These are phyloP conservation scores for Gymnothorax reevesii DNA, from an alignment of 2,797 vertebrate species.

Conservation along the genomic window DNA sequence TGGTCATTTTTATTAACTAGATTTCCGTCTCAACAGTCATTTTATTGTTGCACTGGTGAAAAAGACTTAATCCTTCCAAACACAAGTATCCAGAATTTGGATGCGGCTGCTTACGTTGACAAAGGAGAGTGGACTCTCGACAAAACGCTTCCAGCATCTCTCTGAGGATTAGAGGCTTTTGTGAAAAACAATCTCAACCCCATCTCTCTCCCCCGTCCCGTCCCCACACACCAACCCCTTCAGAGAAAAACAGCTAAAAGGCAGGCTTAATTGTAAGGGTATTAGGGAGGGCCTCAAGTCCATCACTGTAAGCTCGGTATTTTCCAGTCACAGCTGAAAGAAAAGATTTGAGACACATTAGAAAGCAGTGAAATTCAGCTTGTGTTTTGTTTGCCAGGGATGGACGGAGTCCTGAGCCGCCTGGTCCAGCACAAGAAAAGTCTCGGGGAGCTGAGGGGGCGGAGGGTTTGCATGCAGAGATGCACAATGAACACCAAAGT, in stretches of 20 bases:
- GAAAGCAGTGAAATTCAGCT: background rate
- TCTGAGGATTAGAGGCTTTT: conserved; percentile 28
- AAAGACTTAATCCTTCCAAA: conserved; percentile 20
- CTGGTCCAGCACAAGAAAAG: background rate
- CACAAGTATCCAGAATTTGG: conserved; percentile 2
- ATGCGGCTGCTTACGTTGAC: conserved; percentile 11
- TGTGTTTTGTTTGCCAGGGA: background rate
- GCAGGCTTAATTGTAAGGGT: conserved; percentile 13
- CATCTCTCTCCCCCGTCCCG: too few relatives aligned
- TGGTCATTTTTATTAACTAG: background rate
- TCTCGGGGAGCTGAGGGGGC: background rate
- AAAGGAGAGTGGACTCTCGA: conserved; percentile 8
- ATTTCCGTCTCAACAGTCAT: background rate
- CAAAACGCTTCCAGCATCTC: conserved; percentile 20
- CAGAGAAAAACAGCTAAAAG: background rate
- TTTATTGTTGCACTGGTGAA: conserved; percentile 17
- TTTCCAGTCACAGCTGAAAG: conserved; percentile 16
- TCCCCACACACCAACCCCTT: conserved; percentile 5
- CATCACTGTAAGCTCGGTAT: background rate
- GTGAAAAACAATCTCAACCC: background rate
- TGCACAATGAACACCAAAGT: background rate
- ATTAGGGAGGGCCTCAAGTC: background rate
- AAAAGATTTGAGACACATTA: conserved; percentile 3
- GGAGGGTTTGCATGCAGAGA: background rate
- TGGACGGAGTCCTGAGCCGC: background rate